Conservation (phyloP, 2,797 vertebrate species). For the Melanotaenia maccullochi region DNA sequence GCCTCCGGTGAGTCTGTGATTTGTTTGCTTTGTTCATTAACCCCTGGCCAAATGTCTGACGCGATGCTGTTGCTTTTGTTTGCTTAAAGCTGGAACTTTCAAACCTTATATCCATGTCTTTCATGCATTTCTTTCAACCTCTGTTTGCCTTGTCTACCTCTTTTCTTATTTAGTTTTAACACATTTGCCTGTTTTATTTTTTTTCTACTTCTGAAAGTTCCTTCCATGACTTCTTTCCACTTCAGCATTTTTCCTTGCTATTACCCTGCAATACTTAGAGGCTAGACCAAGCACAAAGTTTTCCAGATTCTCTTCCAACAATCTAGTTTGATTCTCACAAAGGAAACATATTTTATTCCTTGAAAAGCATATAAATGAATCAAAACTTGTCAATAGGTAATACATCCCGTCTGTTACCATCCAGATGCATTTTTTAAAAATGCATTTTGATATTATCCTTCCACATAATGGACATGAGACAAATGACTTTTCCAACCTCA, state of each 20-base stretch:
- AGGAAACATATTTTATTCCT: background rate
- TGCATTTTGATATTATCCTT: background rate
- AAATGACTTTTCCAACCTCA: background rate
- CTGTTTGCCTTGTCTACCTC: background rate
- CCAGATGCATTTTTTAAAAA: background rate
- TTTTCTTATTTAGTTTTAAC: background rate
- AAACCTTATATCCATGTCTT: conserved; percentile 15
- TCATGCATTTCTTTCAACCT: background rate
- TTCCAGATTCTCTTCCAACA: conserved; percentile 11
- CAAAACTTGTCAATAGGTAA: background rate
- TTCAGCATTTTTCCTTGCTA: background rate
- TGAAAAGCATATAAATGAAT: background rate
- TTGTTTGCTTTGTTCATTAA: conserved; percentile 71
- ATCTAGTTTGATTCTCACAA: background rate
- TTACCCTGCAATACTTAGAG: background rate
- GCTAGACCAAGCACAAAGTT: background rate
- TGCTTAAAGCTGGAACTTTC: conserved; percentile 29
- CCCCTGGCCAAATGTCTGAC: conserved; percentile 54
- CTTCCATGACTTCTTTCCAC: background rate
- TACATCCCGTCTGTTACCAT: background rate
- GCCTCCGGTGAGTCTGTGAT: conserved; percentile 57
- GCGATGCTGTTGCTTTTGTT: conserved; percentile 50
- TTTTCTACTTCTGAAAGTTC: background rate
- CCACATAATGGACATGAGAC: background rate
- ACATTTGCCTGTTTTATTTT: background rate